These are phyloP conservation scores for Laspeyria flexula DNA, from an alignment of 2,888 invertebrate species.

Conservation along the genomic window DNA sequence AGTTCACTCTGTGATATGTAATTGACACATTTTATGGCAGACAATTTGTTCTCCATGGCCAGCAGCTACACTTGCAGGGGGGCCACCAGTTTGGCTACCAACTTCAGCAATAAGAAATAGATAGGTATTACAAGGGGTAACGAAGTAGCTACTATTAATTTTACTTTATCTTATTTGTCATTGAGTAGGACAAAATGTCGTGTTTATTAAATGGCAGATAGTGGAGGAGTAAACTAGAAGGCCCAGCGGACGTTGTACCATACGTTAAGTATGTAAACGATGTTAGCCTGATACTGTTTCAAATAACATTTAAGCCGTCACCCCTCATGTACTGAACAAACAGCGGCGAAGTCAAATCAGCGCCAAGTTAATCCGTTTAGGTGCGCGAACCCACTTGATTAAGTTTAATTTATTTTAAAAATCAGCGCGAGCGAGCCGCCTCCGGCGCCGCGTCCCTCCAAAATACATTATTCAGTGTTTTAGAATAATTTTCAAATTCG, in stretches of 20 bases:
- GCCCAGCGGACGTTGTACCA: background rate
- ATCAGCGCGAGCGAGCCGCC: constrained; percentile 79
- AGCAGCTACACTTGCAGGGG: too few relatives aligned
- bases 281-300: constrained; percentile 70
- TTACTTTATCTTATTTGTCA: too few relatives aligned
- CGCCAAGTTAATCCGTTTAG: constrained; percentile 85
- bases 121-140: too few relatives aligned
- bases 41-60: too few relatives aligned
- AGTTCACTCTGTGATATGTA: too few relatives aligned
- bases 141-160: too few relatives aligned
- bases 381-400: constrained; percentile 86
- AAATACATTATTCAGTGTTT: constrained; percentile 87
- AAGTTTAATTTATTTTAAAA: constrained; percentile 86
- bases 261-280: constrained; percentile 41
- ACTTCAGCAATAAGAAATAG: too few relatives aligned
- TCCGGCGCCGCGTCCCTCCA: constrained; percentile 77
- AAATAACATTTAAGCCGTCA: constrained; percentile 73
- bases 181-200: too few relatives aligned
- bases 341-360: constrained; percentile 83
- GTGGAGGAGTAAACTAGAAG: background rate
- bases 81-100: too few relatives aligned
- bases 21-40: too few relatives aligned
- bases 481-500: constrained; percentile 87
- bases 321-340: constrained; percentile 78
- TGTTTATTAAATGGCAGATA: too few relatives aligned